These are phyloP conservation scores for Plebejus argus DNA, from an alignment of 2,888 invertebrate species.

Conservation along the genomic window DNA sequence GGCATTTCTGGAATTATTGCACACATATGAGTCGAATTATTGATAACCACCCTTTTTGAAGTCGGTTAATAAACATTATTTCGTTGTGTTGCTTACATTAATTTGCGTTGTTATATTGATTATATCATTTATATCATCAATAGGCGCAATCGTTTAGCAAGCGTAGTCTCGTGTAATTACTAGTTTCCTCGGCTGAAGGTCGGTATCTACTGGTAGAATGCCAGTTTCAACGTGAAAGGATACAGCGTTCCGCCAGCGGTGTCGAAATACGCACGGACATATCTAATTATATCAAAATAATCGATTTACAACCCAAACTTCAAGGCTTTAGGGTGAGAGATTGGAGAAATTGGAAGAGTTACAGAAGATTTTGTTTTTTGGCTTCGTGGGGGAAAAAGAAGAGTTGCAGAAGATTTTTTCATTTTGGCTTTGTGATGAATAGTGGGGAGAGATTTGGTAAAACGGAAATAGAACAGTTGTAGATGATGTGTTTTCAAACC, in stretches of 20 bases:
- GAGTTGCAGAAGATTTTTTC: no score
- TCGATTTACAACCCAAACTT: constrained; percentile 28
- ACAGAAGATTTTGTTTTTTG: no score
- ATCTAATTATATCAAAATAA: constrained; percentile 15
- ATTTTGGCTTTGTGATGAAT: no score
- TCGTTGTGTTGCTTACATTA: neutral
- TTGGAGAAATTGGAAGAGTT: neutral
- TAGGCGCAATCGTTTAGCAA: constrained; percentile 9
- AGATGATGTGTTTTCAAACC: no score
- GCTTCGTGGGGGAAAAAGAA: no score
- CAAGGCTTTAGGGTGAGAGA: neutral
- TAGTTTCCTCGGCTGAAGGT: constrained; percentile 44
- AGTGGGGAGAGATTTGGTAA: no score
- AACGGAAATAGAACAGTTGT: no score
- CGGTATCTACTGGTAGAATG: constrained; percentile 39
- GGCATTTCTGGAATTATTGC: no score
- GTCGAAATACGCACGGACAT: constrained; percentile 44
- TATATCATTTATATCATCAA: constrained; percentile 24
- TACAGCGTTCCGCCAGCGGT: constrained; percentile 56
- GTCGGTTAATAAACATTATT: neutral
- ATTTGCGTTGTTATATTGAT: constrained; percentile 6
- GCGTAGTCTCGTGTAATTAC: constrained; percentile 35
- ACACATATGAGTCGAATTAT: no score
- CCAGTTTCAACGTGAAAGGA: constrained; percentile 62
- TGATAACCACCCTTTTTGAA: no score